Evolutionary conservation across 2,888 invertebrate species (phyloP).

Genomic region (Papilio demoleus): DNA sequence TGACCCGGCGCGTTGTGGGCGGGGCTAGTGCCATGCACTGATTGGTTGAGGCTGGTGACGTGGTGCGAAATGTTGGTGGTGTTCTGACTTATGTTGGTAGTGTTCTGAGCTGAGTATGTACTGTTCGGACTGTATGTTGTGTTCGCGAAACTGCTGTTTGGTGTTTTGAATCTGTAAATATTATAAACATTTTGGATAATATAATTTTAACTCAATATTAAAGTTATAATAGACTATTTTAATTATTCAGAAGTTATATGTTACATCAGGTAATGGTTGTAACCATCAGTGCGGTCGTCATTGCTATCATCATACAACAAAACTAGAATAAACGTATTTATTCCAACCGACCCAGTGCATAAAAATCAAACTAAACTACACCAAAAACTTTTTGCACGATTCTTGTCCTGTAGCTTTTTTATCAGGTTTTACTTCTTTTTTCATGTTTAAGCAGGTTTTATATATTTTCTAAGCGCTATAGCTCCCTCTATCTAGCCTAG

Average conservation of each 20-base stretch:
- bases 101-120: constrained; percentile 63
- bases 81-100: constrained; percentile 50
- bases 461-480: too few species aligned
- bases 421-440: too few species aligned
- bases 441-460: too few species aligned
- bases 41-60: constrained; percentile 64
- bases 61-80: constrained; percentile 57
- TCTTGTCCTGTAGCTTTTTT: too few species aligned
- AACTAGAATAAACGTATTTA: too few species aligned
- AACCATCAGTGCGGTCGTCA: constrained; percentile 4
- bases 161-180: constrained; percentile 67
- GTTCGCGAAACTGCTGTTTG: constrained; percentile 74
- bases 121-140: constrained; percentile 78
- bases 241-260: neutral
- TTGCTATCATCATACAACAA: neutral
- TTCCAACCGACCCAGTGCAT: too few species aligned
- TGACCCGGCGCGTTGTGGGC: constrained; percentile 58
- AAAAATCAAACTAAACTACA: too few species aligned
- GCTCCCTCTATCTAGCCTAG: too few species aligned
- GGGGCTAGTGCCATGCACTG: constrained; percentile 54
- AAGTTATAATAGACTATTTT: neutral
- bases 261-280: neutral
- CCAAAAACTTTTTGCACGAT: too few species aligned
- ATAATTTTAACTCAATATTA: neutral
- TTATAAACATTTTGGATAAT: neutral